A percentile compares a stretch with the other conserved stretches of the same genome.
phyloP scores from a whole-genome alignment of 2,797 vertebrate species.

The Myotis pilosus region DNA sequence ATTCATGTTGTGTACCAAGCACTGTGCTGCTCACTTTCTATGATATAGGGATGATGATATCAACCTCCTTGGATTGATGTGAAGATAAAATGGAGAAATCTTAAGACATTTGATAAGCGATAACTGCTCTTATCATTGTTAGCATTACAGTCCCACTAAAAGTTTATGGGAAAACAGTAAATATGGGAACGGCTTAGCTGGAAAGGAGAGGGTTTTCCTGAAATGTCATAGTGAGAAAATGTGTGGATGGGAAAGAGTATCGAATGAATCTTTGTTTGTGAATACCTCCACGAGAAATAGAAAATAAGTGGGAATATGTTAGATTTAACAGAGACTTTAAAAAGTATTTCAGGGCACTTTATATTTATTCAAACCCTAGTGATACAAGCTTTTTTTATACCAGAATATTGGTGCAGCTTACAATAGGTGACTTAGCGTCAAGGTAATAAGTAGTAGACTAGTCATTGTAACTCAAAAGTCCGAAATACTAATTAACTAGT shows the following conservation, averaged over 20 bases:
- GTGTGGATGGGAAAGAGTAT: conserved; percentile 33
- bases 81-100: conserved; percentile 4
- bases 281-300: conserved; percentile 39
- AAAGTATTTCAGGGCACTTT: conserved; percentile 51
- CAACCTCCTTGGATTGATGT: not conserved
- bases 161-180: conserved; percentile 53
- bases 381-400: not conserved
- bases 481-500: not conserved
- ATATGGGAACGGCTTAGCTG: conserved; percentile 27
- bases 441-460: not conserved
- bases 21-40: not conserved
- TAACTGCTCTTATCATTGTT: not conserved
- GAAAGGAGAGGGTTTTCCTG: not conserved
- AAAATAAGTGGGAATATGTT: conserved; percentile 19
- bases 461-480: not conserved
- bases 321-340: conserved; percentile 59
- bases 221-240: conserved; percentile 28
- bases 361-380: conserved; percentile 37
- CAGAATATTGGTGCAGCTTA: not conserved
- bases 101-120: conserved; percentile 13
- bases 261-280: conserved; percentile 55
- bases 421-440: not conserved
- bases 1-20: not conserved
- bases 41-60: not conserved
- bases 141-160: not conserved